These are phyloP conservation scores for Thelaira solivaga DNA, from an alignment of 2,888 invertebrate genomes.

Conservation along the genomic window DNA sequence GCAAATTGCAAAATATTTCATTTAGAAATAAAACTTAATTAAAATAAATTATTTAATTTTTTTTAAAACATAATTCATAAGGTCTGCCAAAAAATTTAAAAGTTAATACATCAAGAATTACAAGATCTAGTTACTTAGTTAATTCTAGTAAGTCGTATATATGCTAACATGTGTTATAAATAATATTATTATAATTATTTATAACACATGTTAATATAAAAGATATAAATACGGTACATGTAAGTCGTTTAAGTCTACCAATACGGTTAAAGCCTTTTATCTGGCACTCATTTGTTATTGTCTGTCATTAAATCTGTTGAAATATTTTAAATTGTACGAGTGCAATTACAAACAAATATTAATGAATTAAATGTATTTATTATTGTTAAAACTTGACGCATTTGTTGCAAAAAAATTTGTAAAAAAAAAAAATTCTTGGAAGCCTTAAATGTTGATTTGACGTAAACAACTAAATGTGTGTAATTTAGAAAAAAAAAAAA, in stretches of 20 bases:
- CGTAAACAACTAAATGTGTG: background rate
- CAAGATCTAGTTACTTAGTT: no score
- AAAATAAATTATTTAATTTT: no score
- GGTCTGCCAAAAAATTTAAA: no score
- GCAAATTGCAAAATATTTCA: no score
- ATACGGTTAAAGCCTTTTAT: background rate
- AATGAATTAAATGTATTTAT: constrained; percentile 16
- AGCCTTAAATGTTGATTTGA: background rate
- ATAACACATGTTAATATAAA: background rate
- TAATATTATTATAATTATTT: background rate
- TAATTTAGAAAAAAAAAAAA: background rate
- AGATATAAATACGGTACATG: background rate
- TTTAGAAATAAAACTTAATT: no score
- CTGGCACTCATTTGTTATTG: background rate
- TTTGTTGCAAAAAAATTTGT: background rate
- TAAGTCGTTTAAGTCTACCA: background rate
- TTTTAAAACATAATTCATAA: no score
- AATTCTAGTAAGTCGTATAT: no score
- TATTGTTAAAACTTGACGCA: background rate
- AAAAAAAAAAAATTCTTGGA: constrained; percentile 13
- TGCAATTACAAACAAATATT: constrained; percentile 34
- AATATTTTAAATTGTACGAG: constrained; percentile 24
- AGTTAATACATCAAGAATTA: no score
- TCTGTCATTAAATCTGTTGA: constrained; percentile 37
- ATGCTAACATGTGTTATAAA: no score